phyloP scores from a whole-genome alignment of 2,797 vertebrate species.

The Enoplosus armatus region DNA sequence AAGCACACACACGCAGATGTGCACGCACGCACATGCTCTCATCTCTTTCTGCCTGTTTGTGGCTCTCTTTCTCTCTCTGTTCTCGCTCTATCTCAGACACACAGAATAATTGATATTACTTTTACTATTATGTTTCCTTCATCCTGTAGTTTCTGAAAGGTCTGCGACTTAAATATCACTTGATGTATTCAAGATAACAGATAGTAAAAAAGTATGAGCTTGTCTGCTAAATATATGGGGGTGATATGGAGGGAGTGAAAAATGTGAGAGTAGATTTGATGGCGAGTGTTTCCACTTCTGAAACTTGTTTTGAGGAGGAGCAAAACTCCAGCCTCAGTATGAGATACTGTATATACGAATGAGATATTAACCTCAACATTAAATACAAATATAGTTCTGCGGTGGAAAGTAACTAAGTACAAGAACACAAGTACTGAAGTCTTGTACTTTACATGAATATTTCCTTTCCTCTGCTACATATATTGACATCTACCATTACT shows the following conservation, averaged over 20 bases:
- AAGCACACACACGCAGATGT: slow-evolving; percentile 1
- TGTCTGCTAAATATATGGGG: slow-evolving; percentile 16
- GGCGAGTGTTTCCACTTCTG: slow-evolving; percentile 27
- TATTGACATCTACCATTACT: not conserved
- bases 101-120: slow-evolving; percentile 29
- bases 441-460: not conserved
- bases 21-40: not conserved
- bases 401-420: not conserved
- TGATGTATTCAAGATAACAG: slow-evolving; percentile 32
- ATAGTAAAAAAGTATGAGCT: not conserved
- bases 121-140: not conserved
- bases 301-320: slow-evolving; percentile 16
- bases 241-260: not conserved
- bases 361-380: slow-evolving; percentile 3
- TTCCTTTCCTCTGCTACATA: no score
- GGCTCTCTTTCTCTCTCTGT: not conserved
- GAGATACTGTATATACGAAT: not conserved
- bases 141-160: slow-evolving; percentile 22
- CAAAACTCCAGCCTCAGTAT: not conserved
- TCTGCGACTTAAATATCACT: slow-evolving; percentile 28
- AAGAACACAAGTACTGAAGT: not conserved
- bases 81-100: slow-evolving; percentile 22
- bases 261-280: slow-evolving; percentile 1
- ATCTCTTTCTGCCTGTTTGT: slow-evolving; percentile 10
- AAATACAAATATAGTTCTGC: not conserved